phyloP scores from a whole-genome alignment of 2,797 vertebrate genomes.

The Macrochelys suwanniensis region DNA sequence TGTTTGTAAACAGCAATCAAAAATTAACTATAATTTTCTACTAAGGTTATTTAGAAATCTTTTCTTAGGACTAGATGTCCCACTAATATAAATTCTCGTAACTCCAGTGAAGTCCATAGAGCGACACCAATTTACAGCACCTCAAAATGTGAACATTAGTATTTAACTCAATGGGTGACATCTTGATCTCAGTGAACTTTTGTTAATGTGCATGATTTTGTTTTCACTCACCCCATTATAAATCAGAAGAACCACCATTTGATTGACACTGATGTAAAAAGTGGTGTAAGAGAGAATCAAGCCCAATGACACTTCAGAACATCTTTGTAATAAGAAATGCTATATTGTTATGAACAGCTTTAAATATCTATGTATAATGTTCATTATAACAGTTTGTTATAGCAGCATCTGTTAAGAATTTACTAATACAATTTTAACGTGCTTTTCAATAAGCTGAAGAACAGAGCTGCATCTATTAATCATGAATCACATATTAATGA shows the following conservation, averaged over 20 bases:
- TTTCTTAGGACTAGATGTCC: neutral
- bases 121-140: neutral
- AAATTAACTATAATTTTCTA: neutral
- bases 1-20: neutral
- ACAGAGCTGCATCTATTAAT: constrained; percentile 53
- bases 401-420: constrained; percentile 59
- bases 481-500: constrained; percentile 55
- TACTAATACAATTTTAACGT: constrained; percentile 52
- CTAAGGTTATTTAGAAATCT: neutral
- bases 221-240: constrained; percentile 16
- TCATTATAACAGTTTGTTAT: constrained; percentile 65
- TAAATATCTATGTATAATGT: constrained; percentile 52
- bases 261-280: constrained; percentile 55
- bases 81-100: neutral
- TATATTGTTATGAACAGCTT: constrained; percentile 37
- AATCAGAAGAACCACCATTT: neutral
- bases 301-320: constrained; percentile 47
- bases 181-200: neutral
- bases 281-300: constrained; percentile 23
- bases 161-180: neutral
- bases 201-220: neutral
- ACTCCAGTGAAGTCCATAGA: neutral
- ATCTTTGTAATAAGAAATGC: constrained; percentile 16
- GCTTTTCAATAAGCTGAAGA: constrained; percentile 58
- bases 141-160: neutral